These are phyloP conservation scores for Orussus abietinus DNA, from an alignment of 1,140 invertebrate genomes.

Conservation along the genomic window DNA sequence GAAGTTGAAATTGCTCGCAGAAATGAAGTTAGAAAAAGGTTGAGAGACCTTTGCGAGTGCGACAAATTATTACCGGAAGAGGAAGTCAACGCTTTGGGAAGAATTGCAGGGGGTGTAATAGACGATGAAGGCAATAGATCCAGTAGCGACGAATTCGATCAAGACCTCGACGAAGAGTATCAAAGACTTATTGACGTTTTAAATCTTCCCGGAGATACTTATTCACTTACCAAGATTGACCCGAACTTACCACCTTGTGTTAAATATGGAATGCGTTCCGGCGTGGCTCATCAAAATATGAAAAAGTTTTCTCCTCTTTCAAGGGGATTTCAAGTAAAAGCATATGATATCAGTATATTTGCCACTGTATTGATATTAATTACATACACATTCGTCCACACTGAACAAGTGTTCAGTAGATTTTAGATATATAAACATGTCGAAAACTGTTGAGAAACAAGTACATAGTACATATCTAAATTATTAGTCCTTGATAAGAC, in stretches of 20 bases:
- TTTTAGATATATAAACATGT: too few relatives aligned
- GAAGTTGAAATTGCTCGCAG: conserved; percentile 1
- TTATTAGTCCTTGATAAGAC: too few relatives aligned
- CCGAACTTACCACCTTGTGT: conserved; percentile 29
- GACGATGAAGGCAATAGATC: conserved; percentile 20
- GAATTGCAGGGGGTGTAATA: conserved; percentile 16
- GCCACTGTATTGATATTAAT: too few relatives aligned
- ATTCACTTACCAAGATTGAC: conserved; percentile 36
- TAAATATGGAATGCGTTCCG: conserved; percentile 36
- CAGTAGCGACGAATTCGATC: conserved; percentile 31
- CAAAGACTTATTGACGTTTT: conserved; percentile 30
- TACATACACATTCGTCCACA: too few relatives aligned
- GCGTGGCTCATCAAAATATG: conserved; percentile 35
- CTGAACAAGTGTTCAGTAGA: too few relatives aligned
- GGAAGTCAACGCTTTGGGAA: conserved; percentile 20
- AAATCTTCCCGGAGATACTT: conserved; percentile 34
- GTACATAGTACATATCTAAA: too few relatives aligned
- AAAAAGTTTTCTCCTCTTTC: conserved; percentile 40
- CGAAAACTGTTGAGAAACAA: too few relatives aligned
- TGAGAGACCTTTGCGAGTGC: conserved; percentile 24
- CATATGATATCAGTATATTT: too few relatives aligned
- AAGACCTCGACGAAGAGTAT: conserved; percentile 33
- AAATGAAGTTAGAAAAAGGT: conserved; percentile 11
- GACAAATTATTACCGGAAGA: conserved; percentile 27
- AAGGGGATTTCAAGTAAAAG: conserved; percentile 40